phyloP scores from a whole-genome alignment of 2,113 vertebrate genomes.

The Sarotherodon lohbergeri region DNA sequence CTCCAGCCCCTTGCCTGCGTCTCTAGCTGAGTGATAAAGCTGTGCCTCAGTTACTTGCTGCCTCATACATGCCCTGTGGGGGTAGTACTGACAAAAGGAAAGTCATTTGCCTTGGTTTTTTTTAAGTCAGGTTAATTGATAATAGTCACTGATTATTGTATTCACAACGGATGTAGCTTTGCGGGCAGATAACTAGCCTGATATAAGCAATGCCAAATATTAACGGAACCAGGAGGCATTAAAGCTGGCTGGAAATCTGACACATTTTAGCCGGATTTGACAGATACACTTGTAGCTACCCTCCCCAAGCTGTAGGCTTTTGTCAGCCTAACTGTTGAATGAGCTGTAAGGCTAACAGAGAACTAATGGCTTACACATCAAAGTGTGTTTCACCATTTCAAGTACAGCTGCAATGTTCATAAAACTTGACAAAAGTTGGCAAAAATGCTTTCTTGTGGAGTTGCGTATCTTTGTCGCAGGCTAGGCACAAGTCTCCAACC shows the following conservation, averaged over 20 bases:
- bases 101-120: background rate
- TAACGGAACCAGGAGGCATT: background rate
- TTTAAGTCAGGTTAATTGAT: background rate
- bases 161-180: background rate
- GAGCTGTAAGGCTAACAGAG: background rate
- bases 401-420: background rate
- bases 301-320: background rate
- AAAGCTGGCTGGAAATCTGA: background rate
- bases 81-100: background rate
- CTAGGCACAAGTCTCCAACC: background rate
- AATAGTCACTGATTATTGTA: background rate
- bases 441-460: background rate
- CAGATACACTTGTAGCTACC: background rate
- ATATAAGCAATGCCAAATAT: background rate
- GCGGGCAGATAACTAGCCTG: background rate
- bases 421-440: background rate
- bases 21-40: background rate
- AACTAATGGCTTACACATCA: background rate
- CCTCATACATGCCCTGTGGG: slow-evolving; percentile 4
- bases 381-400: background rate
- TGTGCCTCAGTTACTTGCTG: slow-evolving; percentile 37
- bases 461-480: background rate
- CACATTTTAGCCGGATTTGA: background rate
- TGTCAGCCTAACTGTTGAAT: background rate
- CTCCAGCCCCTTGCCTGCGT: background rate